Evolutionary conservation across 2,113 vertebrate species (phyloP).

Genomic region (Clarias batrachus): DNA sequence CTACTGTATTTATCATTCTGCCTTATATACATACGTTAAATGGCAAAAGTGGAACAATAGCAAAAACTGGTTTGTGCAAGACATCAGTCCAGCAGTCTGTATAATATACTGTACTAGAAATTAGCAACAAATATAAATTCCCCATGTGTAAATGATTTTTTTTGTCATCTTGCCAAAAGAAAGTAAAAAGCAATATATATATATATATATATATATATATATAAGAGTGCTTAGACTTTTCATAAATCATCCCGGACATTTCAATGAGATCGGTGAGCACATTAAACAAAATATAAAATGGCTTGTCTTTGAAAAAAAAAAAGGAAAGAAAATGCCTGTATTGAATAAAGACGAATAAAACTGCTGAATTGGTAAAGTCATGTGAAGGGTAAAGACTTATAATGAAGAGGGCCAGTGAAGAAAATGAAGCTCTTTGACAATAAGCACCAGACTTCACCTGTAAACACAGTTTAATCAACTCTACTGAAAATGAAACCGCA

Average conservation of each 20-base stretch:
- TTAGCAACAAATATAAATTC: neutral
- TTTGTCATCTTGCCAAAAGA: neutral
- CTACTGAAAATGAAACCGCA: neutral
- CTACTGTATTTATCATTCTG: neutral
- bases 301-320: conserved; percentile 19
- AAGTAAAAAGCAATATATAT: neutral
- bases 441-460: conserved; percentile 29
- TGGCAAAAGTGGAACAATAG: neutral
- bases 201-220: neutral
- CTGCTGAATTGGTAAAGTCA: conserved; percentile 12
- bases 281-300: conserved; percentile 25
- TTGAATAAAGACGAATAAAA: neutral
- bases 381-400: conserved; percentile 38
- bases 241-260: conserved; percentile 28
- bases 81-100: neutral
- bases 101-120: neutral
- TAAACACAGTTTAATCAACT: conserved; percentile 36
- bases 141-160: neutral
- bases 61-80: neutral
- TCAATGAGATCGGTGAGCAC: conserved; percentile 27
- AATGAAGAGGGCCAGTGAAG: neutral
- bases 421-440: conserved; percentile 18
- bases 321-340: conserved; percentile 19
- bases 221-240: conserved; percentile 17
- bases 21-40: neutral